Percentiles rank a stretch among this genome's conserved stretches.
These are phyloP conservation scores for Grapholita molesta DNA, from an alignment of 1,140 invertebrate species.

Conservation along the genomic window DNA sequence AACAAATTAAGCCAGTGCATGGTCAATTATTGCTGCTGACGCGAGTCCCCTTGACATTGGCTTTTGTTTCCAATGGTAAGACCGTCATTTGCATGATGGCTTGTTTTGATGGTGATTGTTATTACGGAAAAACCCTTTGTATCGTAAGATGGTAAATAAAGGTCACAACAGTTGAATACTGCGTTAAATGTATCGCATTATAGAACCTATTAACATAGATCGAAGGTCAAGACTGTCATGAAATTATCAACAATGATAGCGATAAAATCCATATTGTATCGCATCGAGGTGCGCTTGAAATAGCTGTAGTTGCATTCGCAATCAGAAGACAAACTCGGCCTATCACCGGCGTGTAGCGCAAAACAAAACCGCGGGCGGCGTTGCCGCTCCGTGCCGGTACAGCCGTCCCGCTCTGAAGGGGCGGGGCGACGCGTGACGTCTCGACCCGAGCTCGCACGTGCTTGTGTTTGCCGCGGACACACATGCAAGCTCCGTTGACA, in stretches of 20 bases:
- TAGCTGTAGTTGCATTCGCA: slow-evolving; percentile 65
- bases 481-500: slow-evolving; percentile 61
- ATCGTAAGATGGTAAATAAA: not conserved
- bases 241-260: slow-evolving; percentile 39
- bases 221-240: slow-evolving; percentile 51
- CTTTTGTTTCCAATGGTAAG: slow-evolving; percentile 10
- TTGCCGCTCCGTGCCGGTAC: slow-evolving; percentile 49
- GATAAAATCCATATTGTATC: slow-evolving; percentile 47
- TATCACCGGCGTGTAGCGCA: slow-evolving; percentile 62
- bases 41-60: slow-evolving; percentile 5
- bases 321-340: slow-evolving; percentile 69
- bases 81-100: not conserved
- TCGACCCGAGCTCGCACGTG: slow-evolving; percentile 63
- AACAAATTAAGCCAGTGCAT: not conserved
- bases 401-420: slow-evolving; percentile 40
- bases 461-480: slow-evolving; percentile 74
- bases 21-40: not conserved
- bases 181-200: not conserved
- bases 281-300: slow-evolving; percentile 53
- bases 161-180: not conserved
- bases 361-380: slow-evolving; percentile 63
- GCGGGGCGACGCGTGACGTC: slow-evolving; percentile 67
- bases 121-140: not conserved
- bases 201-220: slow-evolving; percentile 12
- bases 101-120: not conserved